Percentiles rank a stretch among this genome's conserved stretches.
Evolutionary conservation across 2,113 vertebrate species (phyloP).

Genomic region (Mustela lutreola): DNA sequence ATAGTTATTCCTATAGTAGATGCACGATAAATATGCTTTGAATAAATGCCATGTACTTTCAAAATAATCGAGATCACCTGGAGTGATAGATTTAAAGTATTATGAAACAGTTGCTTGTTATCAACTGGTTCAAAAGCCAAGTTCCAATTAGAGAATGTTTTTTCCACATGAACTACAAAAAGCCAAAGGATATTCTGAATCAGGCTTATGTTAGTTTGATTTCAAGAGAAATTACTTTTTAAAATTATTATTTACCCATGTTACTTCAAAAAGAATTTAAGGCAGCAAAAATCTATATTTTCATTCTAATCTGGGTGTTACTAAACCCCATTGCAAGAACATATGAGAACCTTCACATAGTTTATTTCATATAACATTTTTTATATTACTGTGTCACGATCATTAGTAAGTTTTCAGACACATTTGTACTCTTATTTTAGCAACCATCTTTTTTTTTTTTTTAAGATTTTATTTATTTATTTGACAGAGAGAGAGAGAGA

Average conservation of each 20-base stretch:
- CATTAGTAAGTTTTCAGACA: conserved; percentile 47
- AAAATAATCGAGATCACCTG: conserved; percentile 22
- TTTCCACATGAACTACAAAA: conserved; percentile 57
- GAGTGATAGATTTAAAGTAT: neutral
- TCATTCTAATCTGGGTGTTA: conserved; percentile 1
- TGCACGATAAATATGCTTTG: neutral
- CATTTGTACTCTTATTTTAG: neutral
- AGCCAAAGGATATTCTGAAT: conserved; percentile 39
- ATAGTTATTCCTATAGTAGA: neutral
- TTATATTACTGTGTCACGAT: neutral
- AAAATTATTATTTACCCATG: neutral
- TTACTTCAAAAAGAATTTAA: conserved; percentile 41
- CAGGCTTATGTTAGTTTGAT: conserved; percentile 14
- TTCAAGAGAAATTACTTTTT: conserved; percentile 56
- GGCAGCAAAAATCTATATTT: neutral
- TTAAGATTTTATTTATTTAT: too few species aligned
- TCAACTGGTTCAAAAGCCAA: conserved; percentile 41
- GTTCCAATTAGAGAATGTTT: conserved; percentile 62
- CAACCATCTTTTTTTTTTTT: neutral
- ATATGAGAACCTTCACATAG: neutral
- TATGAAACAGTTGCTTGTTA: conserved; percentile 6
- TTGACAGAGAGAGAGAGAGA: too few species aligned
- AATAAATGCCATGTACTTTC: neutral
- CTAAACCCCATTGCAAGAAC: neutral
- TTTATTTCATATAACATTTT: neutral